Evolutionary conservation across 2,888 invertebrate genomes (phyloP), one percentile per base, ranked within the genome.

Genomic region (Acleris holmiana): DNA sequence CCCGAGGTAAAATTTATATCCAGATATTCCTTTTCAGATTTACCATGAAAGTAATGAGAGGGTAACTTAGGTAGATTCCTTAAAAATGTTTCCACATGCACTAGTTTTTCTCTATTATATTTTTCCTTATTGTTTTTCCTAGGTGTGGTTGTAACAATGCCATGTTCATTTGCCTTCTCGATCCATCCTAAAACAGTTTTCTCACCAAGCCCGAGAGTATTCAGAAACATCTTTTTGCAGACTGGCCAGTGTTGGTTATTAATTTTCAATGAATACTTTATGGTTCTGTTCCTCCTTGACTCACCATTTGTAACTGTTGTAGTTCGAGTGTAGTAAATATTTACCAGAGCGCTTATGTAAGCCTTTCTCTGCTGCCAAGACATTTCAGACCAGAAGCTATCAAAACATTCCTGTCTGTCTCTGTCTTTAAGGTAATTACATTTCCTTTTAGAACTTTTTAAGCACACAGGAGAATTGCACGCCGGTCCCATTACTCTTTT

Each of bases 201-300:
- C 41, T 64, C 64, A 13, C 64, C 64, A 15, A 64, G 58, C 15
- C 64, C 64, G 2, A 64, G 64, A 15, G 64, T 64, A 19, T 64
- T 64, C 8, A 64, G 53, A 25, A 64, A 64, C 64, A 64, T 64
- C 40, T 64, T 64, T 59, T 64, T 64, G 29, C 64, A 64, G 18
- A 64, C 64, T 4, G 64, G 64, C 64, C 64, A 64, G 51, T 64
- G 64, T 29, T 64, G 64, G n/a, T 64, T 64, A 18, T 64, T 64
- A 19, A 64, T 64, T 48, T 64, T 64, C 29, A 64, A 41, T 29
- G 64, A 64, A 49, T 64, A 64, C 41, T 59, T 64, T 18, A 64
- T 64, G 8, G 64, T 64, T 59, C 64, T 64, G 41, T 53, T 58
- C 29, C 64, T 64, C n/a, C 64, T 40, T 35, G 64, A 64, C 53